Conservation (phyloP, 1,140 invertebrate genomes). For the Drosophila takahashii region DNA sequence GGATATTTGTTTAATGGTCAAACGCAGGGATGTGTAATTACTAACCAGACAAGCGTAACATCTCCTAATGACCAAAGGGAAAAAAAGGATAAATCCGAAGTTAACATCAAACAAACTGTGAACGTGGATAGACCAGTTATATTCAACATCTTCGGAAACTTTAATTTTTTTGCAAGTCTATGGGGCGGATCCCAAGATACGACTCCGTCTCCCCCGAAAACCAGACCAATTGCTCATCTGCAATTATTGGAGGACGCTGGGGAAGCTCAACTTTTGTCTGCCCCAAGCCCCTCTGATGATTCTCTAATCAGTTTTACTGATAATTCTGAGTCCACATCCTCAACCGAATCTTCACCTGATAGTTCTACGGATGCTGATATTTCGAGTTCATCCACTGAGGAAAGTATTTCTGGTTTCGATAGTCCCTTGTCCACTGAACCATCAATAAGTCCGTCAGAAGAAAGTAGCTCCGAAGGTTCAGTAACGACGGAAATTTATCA, state of each 20-base stretch:
- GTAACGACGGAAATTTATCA: too few relatives aligned
- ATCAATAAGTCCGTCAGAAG: neutral
- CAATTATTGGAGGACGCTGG: neutral
- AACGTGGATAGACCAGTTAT: conserved; percentile 50
- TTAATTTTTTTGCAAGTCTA: conserved; percentile 49
- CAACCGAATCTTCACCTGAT: neutral
- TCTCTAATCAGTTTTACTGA: neutral
- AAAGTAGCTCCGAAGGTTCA: neutral
- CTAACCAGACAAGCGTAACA: neutral
- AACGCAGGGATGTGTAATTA: conserved; percentile 38
- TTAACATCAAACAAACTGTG: conserved; percentile 46
- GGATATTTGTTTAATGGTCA: conserved; percentile 35
- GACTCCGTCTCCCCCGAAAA: neutral
- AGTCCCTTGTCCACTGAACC: neutral
- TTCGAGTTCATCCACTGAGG: conserved; percentile 1
- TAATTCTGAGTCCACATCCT: neutral
- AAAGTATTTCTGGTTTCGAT: neutral
- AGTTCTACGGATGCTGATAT: conserved; percentile 6
- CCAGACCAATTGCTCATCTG: neutral
- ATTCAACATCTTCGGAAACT: conserved; percentile 59
- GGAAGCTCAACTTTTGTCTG: neutral
- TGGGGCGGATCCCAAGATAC: conserved; percentile 26
- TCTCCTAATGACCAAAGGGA: too few relatives aligned
- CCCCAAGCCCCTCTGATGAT: neutral
- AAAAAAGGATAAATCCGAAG: conserved; percentile 2